Base-by-base conservation (phyloP, 1,140 invertebrate species). In the Drosophila auraria region DNA sequence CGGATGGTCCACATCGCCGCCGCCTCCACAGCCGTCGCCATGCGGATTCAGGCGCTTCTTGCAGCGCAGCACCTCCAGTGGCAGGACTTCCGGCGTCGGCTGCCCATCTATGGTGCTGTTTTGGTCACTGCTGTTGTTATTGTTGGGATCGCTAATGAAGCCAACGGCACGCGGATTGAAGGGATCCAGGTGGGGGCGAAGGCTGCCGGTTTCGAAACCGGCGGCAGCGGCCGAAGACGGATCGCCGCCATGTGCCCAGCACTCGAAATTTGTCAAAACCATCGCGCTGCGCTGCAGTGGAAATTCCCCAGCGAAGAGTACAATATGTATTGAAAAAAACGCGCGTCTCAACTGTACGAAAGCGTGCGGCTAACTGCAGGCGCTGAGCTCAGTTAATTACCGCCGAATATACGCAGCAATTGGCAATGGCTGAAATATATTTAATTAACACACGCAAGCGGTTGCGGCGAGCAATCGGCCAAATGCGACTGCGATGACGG, bases 201-300 rank as follows among this genome's bases (percentile, higher is more conserved):
- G 30, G 9, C 54, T 38, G 42, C 56, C 68, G 62, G 42, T 75
- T 82, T 91, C 89, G 65, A 89, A 87, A 80, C 76, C 73, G 61
- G 66, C 83, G 63, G 73, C 60, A 61, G 45, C 68, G 25, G n/a
- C 40, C 6, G 68, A 27, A 9, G 42, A 44, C 17, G 59, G 59
- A 47, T 91, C 91, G 49, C 80, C 87, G 47, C 83, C 91, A 87
- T 92, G 86, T 80, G 91, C 91, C 91, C 91, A 92, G 69, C 90
- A 92, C 83, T 92, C 91, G 59, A 92, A 92, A 84, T 91, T 93
- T 27, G 90, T 93, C 65, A 93, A 78, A 49, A 93, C 90, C 92
- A 93, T 93, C 9, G 59, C 53, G 15, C 54, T 14, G 25, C 54
- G 6, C 42, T 36, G 65, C 72, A 90, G 56, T 91, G 89, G 89